These are phyloP conservation scores for Andricus curvator DNA, from an alignment of 2,888 invertebrate species.

Conservation along the genomic window DNA sequence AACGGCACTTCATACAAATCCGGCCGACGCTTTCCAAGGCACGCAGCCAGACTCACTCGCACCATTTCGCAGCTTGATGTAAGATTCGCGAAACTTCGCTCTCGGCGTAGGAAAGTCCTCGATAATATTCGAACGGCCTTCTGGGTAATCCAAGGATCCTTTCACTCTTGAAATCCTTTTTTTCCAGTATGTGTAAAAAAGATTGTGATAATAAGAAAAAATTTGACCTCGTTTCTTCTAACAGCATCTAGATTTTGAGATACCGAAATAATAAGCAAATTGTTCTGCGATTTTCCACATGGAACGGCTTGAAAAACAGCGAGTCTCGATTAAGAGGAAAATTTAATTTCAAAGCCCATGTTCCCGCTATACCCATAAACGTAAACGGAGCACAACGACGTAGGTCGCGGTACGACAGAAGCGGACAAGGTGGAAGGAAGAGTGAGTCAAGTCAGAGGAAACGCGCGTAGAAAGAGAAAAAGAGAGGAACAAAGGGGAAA, in stretches of 20 bases:
- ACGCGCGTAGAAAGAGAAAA: slow-evolving; percentile 14
- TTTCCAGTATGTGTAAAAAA: not conserved
- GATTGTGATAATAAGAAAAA: not conserved
- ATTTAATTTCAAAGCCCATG: slow-evolving; percentile 29
- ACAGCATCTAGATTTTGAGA: not conserved
- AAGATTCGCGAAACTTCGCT: slow-evolving; percentile 1
- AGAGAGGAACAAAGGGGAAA: slow-evolving; percentile 50
- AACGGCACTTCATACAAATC: slow-evolving; percentile 61
- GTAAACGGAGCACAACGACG: slow-evolving; percentile 26
- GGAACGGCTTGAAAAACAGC: not conserved
- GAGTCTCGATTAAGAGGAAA: slow-evolving; percentile 30
- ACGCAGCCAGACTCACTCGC: slow-evolving; percentile 57
- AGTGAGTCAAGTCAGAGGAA: slow-evolving; percentile 20
- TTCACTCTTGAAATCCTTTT: not conserved
- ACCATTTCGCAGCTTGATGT: slow-evolving; percentile 31
- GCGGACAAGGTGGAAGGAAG: slow-evolving; percentile 8
- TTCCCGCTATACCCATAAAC: slow-evolving; percentile 30
- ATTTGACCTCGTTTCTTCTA: not conserved
- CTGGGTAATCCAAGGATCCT: not conserved
- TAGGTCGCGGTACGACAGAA: slow-evolving; percentile 37
- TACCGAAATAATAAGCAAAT: not conserved
- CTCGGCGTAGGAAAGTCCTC: not conserved
- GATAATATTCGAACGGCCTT: slow-evolving; percentile 7
- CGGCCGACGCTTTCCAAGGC: slow-evolving; percentile 64
- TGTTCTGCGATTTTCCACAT: not conserved